Evolutionary conservation across 2,113 vertebrate species (phyloP).

Genomic region (Chionomys nivalis): DNA sequence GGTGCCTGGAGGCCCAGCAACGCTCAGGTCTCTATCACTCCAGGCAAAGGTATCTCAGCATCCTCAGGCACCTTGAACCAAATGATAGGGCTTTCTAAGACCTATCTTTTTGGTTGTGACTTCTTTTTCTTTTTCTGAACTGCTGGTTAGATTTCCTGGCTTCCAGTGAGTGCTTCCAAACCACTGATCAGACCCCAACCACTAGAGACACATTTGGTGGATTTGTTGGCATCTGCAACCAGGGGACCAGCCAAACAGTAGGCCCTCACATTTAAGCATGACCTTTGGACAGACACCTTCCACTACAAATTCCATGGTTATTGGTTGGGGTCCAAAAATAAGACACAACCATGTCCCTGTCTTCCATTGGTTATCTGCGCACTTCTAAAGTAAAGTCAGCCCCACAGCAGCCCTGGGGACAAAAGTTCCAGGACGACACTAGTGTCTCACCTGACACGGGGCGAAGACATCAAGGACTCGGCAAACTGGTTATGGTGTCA

Average conservation of each 20-base stretch:
- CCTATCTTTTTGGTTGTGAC: not conserved
- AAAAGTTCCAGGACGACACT: not conserved
- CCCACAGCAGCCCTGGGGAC: not conserved
- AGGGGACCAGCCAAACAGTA: not conserved
- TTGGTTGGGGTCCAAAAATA: not conserved
- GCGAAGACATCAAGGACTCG: not conserved
- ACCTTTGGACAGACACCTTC: not conserved
- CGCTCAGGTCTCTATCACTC: not conserved
- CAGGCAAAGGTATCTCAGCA: not conserved
- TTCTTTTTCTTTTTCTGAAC: not conserved
- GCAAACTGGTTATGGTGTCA: fast-evolving
- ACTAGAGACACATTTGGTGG: not conserved
- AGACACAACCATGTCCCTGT: not conserved
- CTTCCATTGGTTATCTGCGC: not conserved
- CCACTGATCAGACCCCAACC: not conserved
- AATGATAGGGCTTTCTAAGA: not conserved
- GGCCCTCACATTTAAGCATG: not conserved
- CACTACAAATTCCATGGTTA: not conserved
- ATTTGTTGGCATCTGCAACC: not conserved
- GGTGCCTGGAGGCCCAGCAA: no score
- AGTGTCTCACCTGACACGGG: not conserved
- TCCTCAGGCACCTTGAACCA: not conserved
- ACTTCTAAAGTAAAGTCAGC: not conserved
- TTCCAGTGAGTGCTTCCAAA: not conserved
- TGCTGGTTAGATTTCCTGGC: not conserved